A percentile compares a stretch with the other conserved stretches of the same genome.
Evolutionary conservation across 2,797 vertebrate species (phyloP).

Genomic region (Anabas testudineus): DNA sequence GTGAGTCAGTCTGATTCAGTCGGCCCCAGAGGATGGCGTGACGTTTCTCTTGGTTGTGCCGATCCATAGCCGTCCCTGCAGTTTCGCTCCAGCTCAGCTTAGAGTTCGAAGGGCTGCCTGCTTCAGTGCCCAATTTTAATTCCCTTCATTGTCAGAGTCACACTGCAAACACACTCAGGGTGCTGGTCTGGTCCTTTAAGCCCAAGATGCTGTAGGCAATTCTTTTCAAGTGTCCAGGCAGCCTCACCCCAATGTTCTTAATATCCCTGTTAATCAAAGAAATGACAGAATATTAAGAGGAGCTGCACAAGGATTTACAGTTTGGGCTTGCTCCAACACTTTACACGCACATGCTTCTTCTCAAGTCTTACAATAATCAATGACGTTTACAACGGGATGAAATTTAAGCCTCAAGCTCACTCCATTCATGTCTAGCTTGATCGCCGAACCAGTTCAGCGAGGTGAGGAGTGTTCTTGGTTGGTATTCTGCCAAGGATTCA

Average conservation of each 20-base stretch:
- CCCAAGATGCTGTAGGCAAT: conserved; percentile 96
- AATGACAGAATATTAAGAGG: conserved; percentile 27
- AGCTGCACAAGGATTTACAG: conserved; percentile 31
- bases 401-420: conserved; percentile 42
- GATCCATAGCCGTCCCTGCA: conserved; percentile 67
- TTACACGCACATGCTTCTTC: conserved; percentile 58
- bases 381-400: conserved; percentile 34
- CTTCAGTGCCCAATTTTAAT: conserved; percentile 59
- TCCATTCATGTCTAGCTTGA: conserved; percentile 20
- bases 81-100: conserved; percentile 71
- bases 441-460: conserved; percentile 20
- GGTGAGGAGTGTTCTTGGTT: conserved; percentile 37
- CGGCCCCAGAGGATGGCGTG: conserved; percentile 49
- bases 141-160: conserved; percentile 67
- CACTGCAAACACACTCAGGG: conserved; percentile 89
- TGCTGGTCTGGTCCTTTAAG: conserved; percentile 92
- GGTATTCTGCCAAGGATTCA: conserved; percentile 35
- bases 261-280: conserved; percentile 87
- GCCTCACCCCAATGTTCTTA: conserved; percentile 92
- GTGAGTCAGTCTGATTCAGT: conserved; percentile 67
- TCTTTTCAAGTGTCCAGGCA: conserved; percentile 95
- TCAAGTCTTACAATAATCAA: conserved; percentile 48
- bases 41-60: conserved; percentile 58
- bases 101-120: conserved; percentile 74
- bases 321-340: conserved; percentile 49